Percentiles rank a stretch among this genome's conserved stretches.
These are phyloP conservation scores for Miichthys miiuy DNA, from an alignment of 2,797 vertebrate species.

Conservation along the genomic window DNA sequence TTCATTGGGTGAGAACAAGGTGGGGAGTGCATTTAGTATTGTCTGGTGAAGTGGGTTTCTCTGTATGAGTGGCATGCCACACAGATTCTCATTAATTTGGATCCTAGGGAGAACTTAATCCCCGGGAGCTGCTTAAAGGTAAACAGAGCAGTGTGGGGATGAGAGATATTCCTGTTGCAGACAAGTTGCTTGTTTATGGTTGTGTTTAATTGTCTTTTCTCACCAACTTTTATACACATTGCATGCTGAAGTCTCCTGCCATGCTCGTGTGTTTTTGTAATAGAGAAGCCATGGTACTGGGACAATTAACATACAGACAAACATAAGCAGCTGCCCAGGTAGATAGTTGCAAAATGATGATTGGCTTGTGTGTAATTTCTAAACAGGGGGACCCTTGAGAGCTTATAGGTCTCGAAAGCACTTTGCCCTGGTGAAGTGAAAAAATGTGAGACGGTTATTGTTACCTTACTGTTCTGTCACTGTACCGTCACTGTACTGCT, in stretches of 20 bases:
- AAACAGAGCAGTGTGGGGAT: slow-evolving; percentile 36
- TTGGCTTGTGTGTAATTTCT: slow-evolving; percentile 20
- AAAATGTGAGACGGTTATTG: slow-evolving; percentile 11
- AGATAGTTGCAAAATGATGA: neutral
- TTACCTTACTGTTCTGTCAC: slow-evolving; percentile 8
- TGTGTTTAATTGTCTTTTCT: slow-evolving; percentile 39
- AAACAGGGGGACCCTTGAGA: neutral
- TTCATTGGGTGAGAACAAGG: slow-evolving; percentile 42
- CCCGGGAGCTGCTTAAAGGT: slow-evolving; percentile 41
- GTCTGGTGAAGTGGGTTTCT: slow-evolving; percentile 42
- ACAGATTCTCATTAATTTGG: slow-evolving; percentile 34
- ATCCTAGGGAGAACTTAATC: slow-evolving; percentile 41
- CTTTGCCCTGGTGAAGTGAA: neutral
- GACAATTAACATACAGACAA: slow-evolving; percentile 7
- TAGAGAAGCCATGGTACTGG: neutral
- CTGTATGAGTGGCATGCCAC: slow-evolving; percentile 40
- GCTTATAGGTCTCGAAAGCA: neutral
- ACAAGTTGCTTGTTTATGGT: slow-evolving; percentile 20
- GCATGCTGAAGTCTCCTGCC: neutral
- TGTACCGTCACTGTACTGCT: neutral
- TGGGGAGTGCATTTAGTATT: slow-evolving; percentile 28
- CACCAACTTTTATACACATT: slow-evolving; percentile 9
- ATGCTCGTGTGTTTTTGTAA: slow-evolving; percentile 15
- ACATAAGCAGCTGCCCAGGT: slow-evolving; percentile 3
- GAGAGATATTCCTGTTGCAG: neutral